These are phyloP conservation scores for Rafetus swinhoei DNA, from an alignment of 2,113 vertebrate genomes.

Conservation along the genomic window DNA sequence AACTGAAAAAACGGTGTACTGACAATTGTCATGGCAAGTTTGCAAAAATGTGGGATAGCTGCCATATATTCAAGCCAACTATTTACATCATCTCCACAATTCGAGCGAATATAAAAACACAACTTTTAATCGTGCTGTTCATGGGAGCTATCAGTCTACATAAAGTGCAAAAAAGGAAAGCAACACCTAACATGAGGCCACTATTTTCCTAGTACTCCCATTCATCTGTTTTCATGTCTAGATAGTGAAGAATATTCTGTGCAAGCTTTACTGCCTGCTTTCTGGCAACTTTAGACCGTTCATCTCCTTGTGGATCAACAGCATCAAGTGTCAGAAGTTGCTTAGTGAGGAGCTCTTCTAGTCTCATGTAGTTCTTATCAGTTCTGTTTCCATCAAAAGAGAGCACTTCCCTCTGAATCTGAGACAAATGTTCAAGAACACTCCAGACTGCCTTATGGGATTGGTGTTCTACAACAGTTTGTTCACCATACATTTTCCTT, in stretches of 20 bases:
- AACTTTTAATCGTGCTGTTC: conserved; percentile 28
- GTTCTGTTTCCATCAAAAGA: conserved; percentile 91
- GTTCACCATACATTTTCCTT: conserved; percentile 70
- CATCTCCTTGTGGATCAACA: conserved; percentile 92
- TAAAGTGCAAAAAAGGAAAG: conserved; percentile 36
- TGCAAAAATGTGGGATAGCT: conserved; percentile 58
- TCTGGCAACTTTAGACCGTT: conserved; percentile 88
- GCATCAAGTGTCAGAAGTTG: conserved; percentile 95
- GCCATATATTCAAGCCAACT: conserved; percentile 63
- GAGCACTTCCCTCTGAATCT: conserved; percentile 92
- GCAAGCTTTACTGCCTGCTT: conserved; percentile 97
- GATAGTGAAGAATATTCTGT: conserved; percentile 95
- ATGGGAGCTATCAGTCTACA: background rate
- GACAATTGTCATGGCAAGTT: conserved; percentile 68
- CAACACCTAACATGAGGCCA: background rate
- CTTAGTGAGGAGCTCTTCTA: conserved; percentile 97
- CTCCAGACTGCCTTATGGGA: conserved; percentile 88
- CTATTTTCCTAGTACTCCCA: conserved; percentile 89
- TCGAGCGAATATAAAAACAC: conserved; percentile 45
- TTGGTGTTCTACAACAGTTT: conserved; percentile 80
- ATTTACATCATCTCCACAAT: conserved; percentile 50
- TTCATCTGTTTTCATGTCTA: conserved; percentile 97
- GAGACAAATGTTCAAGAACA: conserved; percentile 88
- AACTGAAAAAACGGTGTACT: conserved; percentile 58
- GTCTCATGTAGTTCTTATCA: conserved; percentile 94